Conservation (phyloP, 2,888 invertebrate genomes). For the Eupithecia tripunctaria region DNA sequence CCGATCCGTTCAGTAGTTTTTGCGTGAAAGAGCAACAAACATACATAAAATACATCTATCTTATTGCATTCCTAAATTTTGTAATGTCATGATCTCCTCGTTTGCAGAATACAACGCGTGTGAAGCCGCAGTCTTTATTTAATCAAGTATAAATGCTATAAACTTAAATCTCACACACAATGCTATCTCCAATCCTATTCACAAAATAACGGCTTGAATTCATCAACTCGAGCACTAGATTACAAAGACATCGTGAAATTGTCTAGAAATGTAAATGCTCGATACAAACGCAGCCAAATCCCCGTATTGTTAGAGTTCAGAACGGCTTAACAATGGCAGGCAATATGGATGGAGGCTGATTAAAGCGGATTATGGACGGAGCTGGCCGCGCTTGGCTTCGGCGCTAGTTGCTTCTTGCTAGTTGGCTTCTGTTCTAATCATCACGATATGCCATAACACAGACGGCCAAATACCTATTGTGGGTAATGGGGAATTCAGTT, state of each 20-base stretch:
- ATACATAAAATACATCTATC: too few species aligned
- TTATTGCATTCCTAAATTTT: too few species aligned
- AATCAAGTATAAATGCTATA: not conserved
- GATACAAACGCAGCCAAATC: slow-evolving; percentile 6
- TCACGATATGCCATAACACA: not conserved
- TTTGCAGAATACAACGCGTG: not conserved
- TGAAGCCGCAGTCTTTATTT: not conserved
- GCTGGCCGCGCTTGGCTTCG: not conserved
- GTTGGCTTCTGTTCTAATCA: not conserved
- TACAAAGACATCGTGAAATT: slow-evolving; percentile 5
- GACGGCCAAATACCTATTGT: not conserved
- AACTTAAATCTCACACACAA: not conserved
- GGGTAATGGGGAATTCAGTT: too few species aligned
- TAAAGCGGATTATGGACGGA: not conserved
- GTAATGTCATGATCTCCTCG: too few species aligned
- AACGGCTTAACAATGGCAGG: slow-evolving; percentile 11
- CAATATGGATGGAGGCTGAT: not conserved
- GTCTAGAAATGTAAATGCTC: slow-evolving; percentile 13
- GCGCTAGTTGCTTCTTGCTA: not conserved
- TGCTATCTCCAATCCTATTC: not conserved
- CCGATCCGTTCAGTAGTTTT: too few species aligned
- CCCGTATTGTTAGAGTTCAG: slow-evolving; percentile 9
- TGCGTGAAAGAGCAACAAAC: too few species aligned
- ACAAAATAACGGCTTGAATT: not conserved
- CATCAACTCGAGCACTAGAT: slow-evolving; percentile 5